Percentiles rank a stretch among this genome's conserved stretches.
phyloP scores from a whole-genome alignment of 2,113 vertebrate genomes.

The Neopipo cinnamomea region DNA sequence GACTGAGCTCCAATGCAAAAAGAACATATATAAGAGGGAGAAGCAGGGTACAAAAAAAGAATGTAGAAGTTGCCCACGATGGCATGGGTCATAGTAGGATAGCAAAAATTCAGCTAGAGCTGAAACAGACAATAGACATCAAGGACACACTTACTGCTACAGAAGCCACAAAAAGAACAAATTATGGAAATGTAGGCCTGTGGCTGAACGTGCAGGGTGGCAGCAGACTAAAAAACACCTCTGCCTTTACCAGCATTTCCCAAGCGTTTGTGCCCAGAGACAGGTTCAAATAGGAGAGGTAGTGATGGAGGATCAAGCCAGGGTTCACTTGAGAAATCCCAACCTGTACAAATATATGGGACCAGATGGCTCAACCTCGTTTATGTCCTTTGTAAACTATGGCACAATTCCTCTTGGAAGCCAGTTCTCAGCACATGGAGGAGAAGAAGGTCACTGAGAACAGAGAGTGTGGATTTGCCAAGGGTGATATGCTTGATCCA shows the following conservation, averaged over 20 bases:
- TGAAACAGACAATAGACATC: background rate
- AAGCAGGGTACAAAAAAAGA: background rate
- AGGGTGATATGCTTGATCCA: background rate
- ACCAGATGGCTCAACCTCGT: background rate
- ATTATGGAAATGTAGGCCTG: background rate
- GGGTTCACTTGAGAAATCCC: background rate
- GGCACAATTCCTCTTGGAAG: background rate
- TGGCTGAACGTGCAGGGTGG: background rate
- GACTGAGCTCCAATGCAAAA: background rate
- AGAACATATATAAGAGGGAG: background rate
- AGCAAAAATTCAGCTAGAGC: background rate
- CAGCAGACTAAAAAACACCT: background rate
- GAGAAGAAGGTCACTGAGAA: background rate
- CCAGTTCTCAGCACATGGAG: background rate
- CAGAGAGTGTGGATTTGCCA: background rate
- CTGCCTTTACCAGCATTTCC: background rate
- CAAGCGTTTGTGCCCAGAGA: background rate
- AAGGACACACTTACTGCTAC: background rate
- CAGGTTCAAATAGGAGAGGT: background rate
- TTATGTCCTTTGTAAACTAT: background rate
- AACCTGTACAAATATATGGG: background rate
- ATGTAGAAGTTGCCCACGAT: background rate
- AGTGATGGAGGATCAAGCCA: background rate
- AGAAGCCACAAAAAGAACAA: background rate
- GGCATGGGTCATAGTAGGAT: background rate